Evolutionary conservation across 2,797 vertebrate species (phyloP).

Genomic region (Ceyx erithaca): DNA sequence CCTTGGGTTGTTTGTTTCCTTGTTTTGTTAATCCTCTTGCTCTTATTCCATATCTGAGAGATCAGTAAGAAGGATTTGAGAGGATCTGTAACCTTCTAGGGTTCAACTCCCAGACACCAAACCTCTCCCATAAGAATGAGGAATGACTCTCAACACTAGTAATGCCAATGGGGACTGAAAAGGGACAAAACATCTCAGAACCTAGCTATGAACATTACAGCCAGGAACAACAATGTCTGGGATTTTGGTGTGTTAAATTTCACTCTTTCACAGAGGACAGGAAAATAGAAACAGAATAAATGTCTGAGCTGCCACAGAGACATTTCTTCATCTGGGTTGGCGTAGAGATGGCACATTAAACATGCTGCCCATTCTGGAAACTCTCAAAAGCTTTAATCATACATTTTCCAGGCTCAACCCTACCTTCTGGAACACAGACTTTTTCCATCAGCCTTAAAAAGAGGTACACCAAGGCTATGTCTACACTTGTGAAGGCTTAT

Average conservation of each 20-base stretch:
- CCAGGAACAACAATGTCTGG: background rate
- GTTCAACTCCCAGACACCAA: background rate
- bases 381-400: background rate
- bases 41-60: background rate
- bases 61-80: background rate
- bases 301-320: background rate
- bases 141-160: background rate
- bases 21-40: background rate
- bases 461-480: background rate
- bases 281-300: background rate
- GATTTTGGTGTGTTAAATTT: background rate
- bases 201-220: background rate
- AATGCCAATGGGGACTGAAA: background rate
- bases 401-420: background rate
- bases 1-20: background rate
- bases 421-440: background rate
- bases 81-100: background rate
- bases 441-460: background rate
- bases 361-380: background rate
- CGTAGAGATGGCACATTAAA: background rate
- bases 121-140: rapidly evolving
- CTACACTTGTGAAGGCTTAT: background rate
- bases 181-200: background rate
- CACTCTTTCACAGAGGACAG: background rate
- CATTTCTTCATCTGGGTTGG: background rate